Base-by-base conservation (phyloP, 2,113 vertebrate species). In the Saccopteryx leptura region DNA sequence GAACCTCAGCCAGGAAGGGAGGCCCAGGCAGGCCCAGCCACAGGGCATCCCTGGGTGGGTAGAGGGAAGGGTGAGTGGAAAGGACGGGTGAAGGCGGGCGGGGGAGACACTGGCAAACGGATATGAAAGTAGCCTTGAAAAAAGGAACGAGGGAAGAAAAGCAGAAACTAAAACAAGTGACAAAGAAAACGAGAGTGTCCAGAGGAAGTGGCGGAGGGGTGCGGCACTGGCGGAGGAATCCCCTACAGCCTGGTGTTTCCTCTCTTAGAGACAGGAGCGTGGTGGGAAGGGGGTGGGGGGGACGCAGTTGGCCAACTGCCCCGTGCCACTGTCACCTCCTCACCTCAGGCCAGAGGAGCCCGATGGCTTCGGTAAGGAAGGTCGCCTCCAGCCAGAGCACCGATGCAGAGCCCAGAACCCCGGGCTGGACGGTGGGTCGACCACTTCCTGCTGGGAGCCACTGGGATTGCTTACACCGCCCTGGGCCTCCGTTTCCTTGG, bases 151-250 rank as follows among this genome's bases (percentile, higher is more conserved):
- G 85, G 58, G 88, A 92, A 91, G 96, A 96, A 97, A 97, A 97
- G 97, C 97, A 97, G 97, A 98, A 98, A 97, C 95, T 93, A 89
- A 95, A 94, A 97, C 94, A 91, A 97, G 94, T 91, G 94, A 97
- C 95, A 95, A 92, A 98, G 96, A 97, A 97, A 97, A 97, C 4
- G 96, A 97, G 97, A 97, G 96, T 93, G 76, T 91, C 95, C 94
- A 95, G 97, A 95, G 97, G 96, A 97, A 97, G 95, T 97, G 93
- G 86, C 94, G 0, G 0, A 48, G 94, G 87, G 95, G 96, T 1
- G 88, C 54, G 66, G 94, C 0, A 12, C 72, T 5, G 24, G 65
- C 15, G 0, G 88, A 98, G 97, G 97, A 98, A 97, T 97, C 96
- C 97, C 97, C 97, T 93, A 4, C 85, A 24, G 91, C 33, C 97